Conservation (phyloP, 2,113 vertebrate species). For the Oenanthe melanoleuca region DNA sequence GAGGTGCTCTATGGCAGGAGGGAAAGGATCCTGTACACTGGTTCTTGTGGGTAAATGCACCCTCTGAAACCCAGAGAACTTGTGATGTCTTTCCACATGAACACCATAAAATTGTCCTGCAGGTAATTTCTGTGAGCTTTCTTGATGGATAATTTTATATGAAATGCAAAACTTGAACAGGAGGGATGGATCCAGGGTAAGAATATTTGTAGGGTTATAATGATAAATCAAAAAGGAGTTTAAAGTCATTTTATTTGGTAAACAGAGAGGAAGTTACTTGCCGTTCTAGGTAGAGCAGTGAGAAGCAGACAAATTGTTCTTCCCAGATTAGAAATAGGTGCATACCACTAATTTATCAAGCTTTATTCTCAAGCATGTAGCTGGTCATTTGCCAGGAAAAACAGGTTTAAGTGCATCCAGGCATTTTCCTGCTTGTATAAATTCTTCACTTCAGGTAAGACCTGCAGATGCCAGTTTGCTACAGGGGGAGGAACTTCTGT, state of each 20-base stretch:
- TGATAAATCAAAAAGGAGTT: background rate
- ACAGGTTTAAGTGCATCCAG: background rate
- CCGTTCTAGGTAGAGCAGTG: background rate
- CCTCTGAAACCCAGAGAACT: background rate
- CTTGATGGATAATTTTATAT: background rate
- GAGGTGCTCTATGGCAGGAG: background rate
- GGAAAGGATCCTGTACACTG: background rate
- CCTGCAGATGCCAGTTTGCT: background rate
- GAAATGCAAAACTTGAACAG: background rate
- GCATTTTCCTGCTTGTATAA: background rate
- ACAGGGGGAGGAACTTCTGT: background rate
- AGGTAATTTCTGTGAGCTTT: background rate
- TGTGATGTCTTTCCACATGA: background rate
- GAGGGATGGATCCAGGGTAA: background rate
- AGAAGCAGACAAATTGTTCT: background rate
- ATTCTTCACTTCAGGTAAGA: background rate
- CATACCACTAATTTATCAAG: background rate
- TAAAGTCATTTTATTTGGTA: background rate
- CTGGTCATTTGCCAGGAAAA: background rate
- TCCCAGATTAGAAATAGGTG: background rate
- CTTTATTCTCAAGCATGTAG: background rate
- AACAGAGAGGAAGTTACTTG: background rate
- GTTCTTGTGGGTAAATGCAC: fast-evolving
- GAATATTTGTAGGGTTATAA: background rate
- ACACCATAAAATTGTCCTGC: background rate